Base-by-base conservation (phyloP, 2,113 vertebrate species). In the Cyphomyrus plagiostoma region DNA sequence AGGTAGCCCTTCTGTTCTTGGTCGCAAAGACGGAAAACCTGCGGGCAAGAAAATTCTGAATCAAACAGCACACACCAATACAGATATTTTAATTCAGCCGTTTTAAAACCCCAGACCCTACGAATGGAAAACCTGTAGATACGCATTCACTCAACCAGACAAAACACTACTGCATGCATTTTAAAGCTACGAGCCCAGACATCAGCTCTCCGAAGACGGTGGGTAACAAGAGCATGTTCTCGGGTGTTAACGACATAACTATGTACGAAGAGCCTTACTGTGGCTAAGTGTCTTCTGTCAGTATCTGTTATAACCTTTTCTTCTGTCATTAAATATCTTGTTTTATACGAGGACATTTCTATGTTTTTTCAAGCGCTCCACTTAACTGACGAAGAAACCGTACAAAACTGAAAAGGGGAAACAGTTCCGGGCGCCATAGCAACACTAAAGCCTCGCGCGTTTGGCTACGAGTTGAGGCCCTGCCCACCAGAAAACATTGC, bases 1-100 rank as follows among this genome's bases (percentile, higher is more conserved):
- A 96, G 90, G 70, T 42, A 95, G n/a, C 93, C 93, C 91, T 96
- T 95, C 23, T 92, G 92, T n/a, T 91, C 93, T 92, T 93, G 91
- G 90, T 94, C 95, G 74, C 93, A 96, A 0, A 0, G 91, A 89
- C 93, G 89, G 93, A 96, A 97, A 87, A 94, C 93, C 95, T 96
- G 10, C 88, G 39, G n/a, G 62, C 9, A 66, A 66, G 21, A 13
- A 46, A 1, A 62, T 17, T 21, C 35, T 77, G 70, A 77, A 77
- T 23, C 15, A 77, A 23, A n/a, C 35, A 88, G 21, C 87, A 46
- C 17, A 9, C 26, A 46, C 39, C 58, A 23, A 3, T 46, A 50
- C 58, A 74, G 58, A 50, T 8, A 23, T 30, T 30, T 70, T 30
- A 70, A 66, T 66, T 3, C 62, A 66, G 1, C 62, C 62, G n/a